Base-by-base conservation (phyloP, 2,797 vertebrate species). In the Geotrypetes seraphini region DNA sequence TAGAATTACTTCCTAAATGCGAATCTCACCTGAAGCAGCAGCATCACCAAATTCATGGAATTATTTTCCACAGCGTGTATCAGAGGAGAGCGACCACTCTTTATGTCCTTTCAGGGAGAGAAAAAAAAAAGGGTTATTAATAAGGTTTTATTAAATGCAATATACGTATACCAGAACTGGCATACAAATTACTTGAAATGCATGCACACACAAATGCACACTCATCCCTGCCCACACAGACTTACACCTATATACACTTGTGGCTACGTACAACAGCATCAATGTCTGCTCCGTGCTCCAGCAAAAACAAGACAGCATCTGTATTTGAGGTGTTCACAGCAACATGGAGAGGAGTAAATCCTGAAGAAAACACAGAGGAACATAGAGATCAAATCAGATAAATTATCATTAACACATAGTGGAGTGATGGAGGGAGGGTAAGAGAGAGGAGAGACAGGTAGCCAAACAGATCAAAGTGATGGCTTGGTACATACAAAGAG, bases 61-160 rank as follows among this genome's bases (percentile, higher is more conserved):
- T 83, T 80, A 43, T 71, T 87, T 48, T 93, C 91, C 43, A 94
- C 91, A 0, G 88, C 91, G 4, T 90, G 87, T 51, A 91, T 82
- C 25, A 95, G 76, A 5, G 91, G 84, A 43, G 79, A 90, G 44
- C 86, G 81, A 14, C 91, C 91, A 16, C 90, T 95, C 63, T 95
- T 95, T 35, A 87, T 75, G 50, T 93, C 91, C 91, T 94, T 52
- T 31, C 53, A 19, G 14, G 11, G 16, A 18, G 10, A 4, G 25
- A 7, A 13, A 25, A 25, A 3, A n/a, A 25, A 25, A 29, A 4
- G 11, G 5, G 10, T 19, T 16, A 5, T 11, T 10, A 5, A 11
- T 7, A 28, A 28, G 10, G 10, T 16, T 15, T 27, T 28, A 15
- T n/a, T n/a, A n/a, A n/a, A n/a, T n/a, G n/a, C n/a, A n/a, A n/a